Evolutionary conservation across 2,113 vertebrate species (phyloP), one percentile per base, ranked within the genome.

Genomic region (Craseonycteris thonglongyai): DNA sequence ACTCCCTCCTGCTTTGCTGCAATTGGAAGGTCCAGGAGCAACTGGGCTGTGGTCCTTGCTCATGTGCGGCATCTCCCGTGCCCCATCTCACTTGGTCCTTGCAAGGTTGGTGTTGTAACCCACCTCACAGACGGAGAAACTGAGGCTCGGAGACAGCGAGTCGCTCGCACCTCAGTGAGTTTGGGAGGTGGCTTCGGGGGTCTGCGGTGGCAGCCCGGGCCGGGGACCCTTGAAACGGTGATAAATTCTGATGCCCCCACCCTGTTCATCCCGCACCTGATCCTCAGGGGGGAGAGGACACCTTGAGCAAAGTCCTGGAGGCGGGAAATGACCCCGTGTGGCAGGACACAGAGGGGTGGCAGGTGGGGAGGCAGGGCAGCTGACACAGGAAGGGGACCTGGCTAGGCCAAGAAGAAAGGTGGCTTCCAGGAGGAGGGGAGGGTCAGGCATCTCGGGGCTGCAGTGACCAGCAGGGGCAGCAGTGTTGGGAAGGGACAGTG

Each of bases 1-100:
- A 28, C 26, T 24, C 5, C 58, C 58, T 13, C 13, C 24, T 16
- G 0, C 1, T 15, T 56, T 21, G 49, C 47, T 3, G 16, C 56
- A 47, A 28, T 28, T 0, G 2, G 26, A 58, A 9, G 19, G 15
- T 47, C 33, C 18, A n/a, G n/a, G n/a, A n/a, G n/a, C n/a, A n/a
- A n/a, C n/a, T n/a, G n/a, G n/a, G n/a, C n/a, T n/a, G n/a, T n/a
- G 45, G 30, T 1, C 1, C 9, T 76, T 5, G 65, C 83, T 24
- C 0, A 0, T 9, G 6, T 22, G 1, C 30, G 9, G 35, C 56
- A 33, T 3, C n/a, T 61, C 22, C 0, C 3, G 5, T 0, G 15
- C 47, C 0, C 1, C 59, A 0, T 14, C 11, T 28, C 76, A 38
- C 86, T 6, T 3, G 8, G 63, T 38, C 63, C 45, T 71, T 21